Base-by-base conservation (phyloP, 2,888 invertebrate genomes). In the Acleris sparsana region DNA sequence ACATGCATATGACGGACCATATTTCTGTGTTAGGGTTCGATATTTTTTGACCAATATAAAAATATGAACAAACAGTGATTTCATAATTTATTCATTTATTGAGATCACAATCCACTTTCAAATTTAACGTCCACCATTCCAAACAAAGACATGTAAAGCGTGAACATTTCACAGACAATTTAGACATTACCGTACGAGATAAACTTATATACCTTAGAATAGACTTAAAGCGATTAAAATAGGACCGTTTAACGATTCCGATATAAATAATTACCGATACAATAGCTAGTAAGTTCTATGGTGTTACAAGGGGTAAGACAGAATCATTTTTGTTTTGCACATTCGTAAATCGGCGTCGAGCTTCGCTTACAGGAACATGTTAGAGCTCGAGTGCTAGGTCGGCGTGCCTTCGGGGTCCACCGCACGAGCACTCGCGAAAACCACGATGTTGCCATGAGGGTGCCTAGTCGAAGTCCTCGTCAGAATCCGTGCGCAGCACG, bases 401-500 rank as follows among this genome's bases (percentile, higher is more conserved):
- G 39, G 39, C 39, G 39, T 39, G 39, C 11, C n/a, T 33, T 33
- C 9, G 33, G 46, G 44, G 46, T 44, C 6, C 46, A 46, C 46
- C 46, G 46, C n/a, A 17, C 46, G 46, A n/a, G 17, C 46, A 17
- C 46, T 46, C n/a, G 46, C 16, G 17, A 46, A 17, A n/a, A 6
- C 46, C 46, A 17, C 17, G 46, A 17, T 17, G n/a, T 18, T 25
- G 13, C 53, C 48, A 49, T 9, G 58, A 0, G 13, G 29, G 9
- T 25, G 13, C n/a, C 33, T 70, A 92, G 76, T 92, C 92, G 70
- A 90, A 92, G 76, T 93, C 92, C 71, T 93, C 93, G 73, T 93
- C 93, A 9, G 93, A 92, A 75, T 93, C 93, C 17, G 93, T 92
- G 74, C 88, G 89, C 72, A 92, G 80, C 33, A 89, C 89, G 80